Percentiles rank a stretch among this genome's conserved stretches.
Evolutionary conservation across 2,113 vertebrate species (phyloP).

Genomic region (Lepus europaeus): DNA sequence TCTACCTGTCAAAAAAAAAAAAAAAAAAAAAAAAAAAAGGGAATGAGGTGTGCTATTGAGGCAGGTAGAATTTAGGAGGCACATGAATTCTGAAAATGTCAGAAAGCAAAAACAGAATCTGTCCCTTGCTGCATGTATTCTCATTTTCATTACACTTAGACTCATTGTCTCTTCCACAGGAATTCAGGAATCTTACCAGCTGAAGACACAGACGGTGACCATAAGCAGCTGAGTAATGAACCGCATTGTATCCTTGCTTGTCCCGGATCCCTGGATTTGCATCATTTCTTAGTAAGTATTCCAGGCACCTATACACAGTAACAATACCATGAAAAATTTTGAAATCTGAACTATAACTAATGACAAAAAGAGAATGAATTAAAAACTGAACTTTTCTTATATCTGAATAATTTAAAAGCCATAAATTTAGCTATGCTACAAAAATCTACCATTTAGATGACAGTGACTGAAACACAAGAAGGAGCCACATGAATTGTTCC

Average conservation of each 20-base stretch:
- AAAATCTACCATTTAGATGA: constrained; percentile 22
- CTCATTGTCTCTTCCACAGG: background rate
- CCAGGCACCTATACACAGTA: constrained; percentile 94
- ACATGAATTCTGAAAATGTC: constrained; percentile 24
- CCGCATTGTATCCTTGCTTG: constrained; percentile 98
- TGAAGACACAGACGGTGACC: constrained; percentile 91
- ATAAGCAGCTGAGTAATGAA: constrained; percentile 94
- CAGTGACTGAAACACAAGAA: background rate
- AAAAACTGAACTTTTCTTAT: constrained; percentile 42
- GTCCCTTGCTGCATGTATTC: constrained; percentile 30
- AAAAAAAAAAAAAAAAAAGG: background rate
- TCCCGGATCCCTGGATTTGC: constrained; percentile 98
- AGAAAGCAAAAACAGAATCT: background rate
- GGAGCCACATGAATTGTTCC: background rate
- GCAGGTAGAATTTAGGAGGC: constrained; percentile 48
- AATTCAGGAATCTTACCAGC: constrained; percentile 86
- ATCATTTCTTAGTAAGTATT: constrained; percentile 98
- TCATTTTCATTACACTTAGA: constrained; percentile 11
- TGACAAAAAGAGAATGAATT: constrained; percentile 49
- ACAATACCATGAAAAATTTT: constrained; percentile 69
- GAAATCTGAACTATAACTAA: constrained; percentile 70
- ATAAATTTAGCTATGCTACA: background rate
- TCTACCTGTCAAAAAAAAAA: too few relatives aligned
- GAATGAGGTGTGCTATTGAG: background rate
- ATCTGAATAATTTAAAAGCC: constrained; percentile 6